Evolutionary conservation across 2,797 vertebrate species (phyloP).

Genomic region (Paguma larvata): DNA sequence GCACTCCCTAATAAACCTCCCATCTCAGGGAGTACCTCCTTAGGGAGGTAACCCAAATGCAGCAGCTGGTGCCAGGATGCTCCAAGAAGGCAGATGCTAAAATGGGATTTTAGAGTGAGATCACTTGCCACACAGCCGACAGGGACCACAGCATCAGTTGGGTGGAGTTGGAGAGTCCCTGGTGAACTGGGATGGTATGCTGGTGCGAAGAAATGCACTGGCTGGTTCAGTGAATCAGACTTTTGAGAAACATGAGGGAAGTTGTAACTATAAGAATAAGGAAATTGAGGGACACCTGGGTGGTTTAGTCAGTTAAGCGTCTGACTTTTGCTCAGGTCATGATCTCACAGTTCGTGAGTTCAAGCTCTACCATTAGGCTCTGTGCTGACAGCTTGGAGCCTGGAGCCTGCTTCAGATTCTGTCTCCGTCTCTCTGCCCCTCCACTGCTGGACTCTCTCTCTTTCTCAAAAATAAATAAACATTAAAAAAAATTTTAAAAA

Average conservation of each 20-base stretch:
- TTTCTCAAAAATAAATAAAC: too few species aligned
- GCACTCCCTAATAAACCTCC: background rate
- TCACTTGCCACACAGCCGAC: background rate
- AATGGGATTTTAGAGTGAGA: too few species aligned
- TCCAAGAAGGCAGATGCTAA: background rate
- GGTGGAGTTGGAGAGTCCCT: background rate
- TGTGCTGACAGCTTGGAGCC: too few species aligned
- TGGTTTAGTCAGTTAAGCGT: too few species aligned
- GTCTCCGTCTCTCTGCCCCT: too few species aligned
- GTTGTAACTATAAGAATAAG: background rate
- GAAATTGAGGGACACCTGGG: too few species aligned
- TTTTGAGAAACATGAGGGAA: background rate
- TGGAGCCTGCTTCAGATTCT: too few species aligned
- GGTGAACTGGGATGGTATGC: background rate
- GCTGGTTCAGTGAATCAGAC: background rate
- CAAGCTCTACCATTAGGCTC: too few species aligned
- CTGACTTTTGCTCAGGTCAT: too few species aligned
- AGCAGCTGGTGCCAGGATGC: background rate
- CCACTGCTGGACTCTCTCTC: too few species aligned
- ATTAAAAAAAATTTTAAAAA: background rate
- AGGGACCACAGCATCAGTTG: too few species aligned
- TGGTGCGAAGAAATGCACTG: background rate
- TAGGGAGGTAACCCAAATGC: background rate
- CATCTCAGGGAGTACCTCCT: background rate
- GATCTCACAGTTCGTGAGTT: too few species aligned